Evolutionary conservation across 2,888 invertebrate genomes (phyloP).

Genomic region (Drosophila fungiperda): DNA sequence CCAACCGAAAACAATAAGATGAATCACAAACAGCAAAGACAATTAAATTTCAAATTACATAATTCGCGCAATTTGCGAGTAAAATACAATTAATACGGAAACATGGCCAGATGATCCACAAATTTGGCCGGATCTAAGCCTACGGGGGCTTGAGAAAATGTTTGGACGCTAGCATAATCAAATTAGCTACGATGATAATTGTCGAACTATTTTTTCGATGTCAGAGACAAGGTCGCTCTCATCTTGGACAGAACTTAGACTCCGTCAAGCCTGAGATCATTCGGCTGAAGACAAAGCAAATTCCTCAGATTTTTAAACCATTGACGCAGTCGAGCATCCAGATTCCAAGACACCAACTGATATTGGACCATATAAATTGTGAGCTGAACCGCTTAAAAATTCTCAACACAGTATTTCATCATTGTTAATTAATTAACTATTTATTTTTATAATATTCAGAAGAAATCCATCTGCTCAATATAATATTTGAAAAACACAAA

Average conservation of each 20-base stretch:
- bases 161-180: slow-evolving; percentile 31
- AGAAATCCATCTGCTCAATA: not conserved
- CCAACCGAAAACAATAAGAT: slow-evolving; percentile 7
- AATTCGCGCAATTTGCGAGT: slow-evolving; percentile 37
- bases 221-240: slow-evolving; percentile 5
- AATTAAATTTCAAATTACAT: slow-evolving; percentile 46
- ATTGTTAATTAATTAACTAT: not conserved
- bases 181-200: slow-evolving; percentile 47
- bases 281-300: not conserved
- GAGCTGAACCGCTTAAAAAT: not conserved
- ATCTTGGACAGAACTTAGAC: not conserved
- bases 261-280: slow-evolving; percentile 39
- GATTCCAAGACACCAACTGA: not conserved
- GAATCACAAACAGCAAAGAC: not conserved
- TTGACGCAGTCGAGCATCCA: not conserved
- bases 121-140: slow-evolving; percentile 37
- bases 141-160: slow-evolving; percentile 25
- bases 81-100: slow-evolving; percentile 47
- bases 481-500: too few species aligned
- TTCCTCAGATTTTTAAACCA: not conserved
- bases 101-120: slow-evolving; percentile 14
- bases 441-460: slow-evolving; percentile 1
- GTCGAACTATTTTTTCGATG: not conserved
- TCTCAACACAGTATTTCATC: not conserved
- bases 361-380: not conserved